phyloP scores from a whole-genome alignment of 2,797 vertebrate genomes.

The Falco cherrug region DNA sequence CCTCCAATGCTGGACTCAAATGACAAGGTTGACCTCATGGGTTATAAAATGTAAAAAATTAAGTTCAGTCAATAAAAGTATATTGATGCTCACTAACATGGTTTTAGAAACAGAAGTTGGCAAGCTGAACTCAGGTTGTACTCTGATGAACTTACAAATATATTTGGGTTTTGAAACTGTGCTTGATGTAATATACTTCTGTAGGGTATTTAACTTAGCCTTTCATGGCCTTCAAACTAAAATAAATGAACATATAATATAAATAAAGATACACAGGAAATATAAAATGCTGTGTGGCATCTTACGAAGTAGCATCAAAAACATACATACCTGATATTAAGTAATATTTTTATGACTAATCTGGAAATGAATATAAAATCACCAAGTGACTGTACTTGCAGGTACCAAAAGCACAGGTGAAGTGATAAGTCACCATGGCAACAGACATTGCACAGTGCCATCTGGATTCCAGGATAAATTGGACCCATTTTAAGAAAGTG shows the following conservation, averaged over 20 bases:
- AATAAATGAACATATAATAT: not conserved
- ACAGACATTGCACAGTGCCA: rapidly evolving
- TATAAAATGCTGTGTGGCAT: not conserved
- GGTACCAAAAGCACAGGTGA: not conserved
- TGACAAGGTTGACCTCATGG: not conserved
- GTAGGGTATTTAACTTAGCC: not conserved
- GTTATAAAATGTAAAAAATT: not conserved
- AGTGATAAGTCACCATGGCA: not conserved
- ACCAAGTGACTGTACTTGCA: not conserved
- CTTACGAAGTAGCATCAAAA: not conserved
- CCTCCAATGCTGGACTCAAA: not conserved
- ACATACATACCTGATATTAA: not conserved
- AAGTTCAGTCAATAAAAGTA: not conserved
- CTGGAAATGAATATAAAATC: not conserved
- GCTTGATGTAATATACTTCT: not conserved
- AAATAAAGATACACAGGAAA: not conserved
- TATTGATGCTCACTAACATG: not conserved
- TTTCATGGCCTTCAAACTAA: not conserved
- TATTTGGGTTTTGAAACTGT: not conserved
- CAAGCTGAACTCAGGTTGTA: not conserved
- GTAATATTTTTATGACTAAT: not conserved
- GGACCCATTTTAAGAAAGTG: not conserved
- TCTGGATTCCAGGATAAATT: not conserved
- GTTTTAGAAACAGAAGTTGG: not conserved
- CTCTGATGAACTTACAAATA: not conserved